Base-by-base conservation (phyloP, 2,888 invertebrate genomes). In the Melanostoma mellinum region DNA sequence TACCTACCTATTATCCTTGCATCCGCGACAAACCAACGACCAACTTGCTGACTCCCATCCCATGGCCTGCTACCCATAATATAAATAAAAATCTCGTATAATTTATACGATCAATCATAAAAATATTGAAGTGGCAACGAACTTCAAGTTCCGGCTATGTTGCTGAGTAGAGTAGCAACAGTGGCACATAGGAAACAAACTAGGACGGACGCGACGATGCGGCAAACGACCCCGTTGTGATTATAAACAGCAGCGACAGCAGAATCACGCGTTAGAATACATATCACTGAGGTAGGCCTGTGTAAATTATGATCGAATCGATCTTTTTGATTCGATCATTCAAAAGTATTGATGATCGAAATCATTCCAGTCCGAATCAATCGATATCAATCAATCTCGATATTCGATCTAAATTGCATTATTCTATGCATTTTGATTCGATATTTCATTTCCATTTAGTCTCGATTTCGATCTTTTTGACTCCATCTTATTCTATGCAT, bases 91-190 rank as follows among this genome's bases (percentile, higher is more conserved):
- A 78, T 75, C 74, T 79, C 79, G 71, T 74, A 75, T 79, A 78
- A 79, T 67, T 75, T 79, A 79, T 84, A 79, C 84, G 84, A 79
- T 84, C 84, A 79, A 79, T 79, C 79, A 78, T 82, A 82, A 82
- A 82, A 78, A 69, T 71, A 84, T 74, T 79, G 74, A 79, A 79
- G 79, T 79, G 84, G 42, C 74, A 79, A 84, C 79, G 84, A 84
- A 82, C 82, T 78, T 82, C 61, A 50, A 75, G 79, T 71, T 79
- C 74, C 79, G 65, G 60, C 78, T 74, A 38, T 58, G 35, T 35
- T 33, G 53, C 9, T 20, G 20, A 52, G 63, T 42, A 10, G 36
- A n/a, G 20, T 6, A 38, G 10, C 6, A 75, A 55, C 69, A 75
- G 76, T 67, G 53, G 72, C 50, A 40, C 35, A 50, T 33, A 71